phyloP scores from a whole-genome alignment of 53 echinoderm and acorn worm species.

The Henricia sp. region DNA sequence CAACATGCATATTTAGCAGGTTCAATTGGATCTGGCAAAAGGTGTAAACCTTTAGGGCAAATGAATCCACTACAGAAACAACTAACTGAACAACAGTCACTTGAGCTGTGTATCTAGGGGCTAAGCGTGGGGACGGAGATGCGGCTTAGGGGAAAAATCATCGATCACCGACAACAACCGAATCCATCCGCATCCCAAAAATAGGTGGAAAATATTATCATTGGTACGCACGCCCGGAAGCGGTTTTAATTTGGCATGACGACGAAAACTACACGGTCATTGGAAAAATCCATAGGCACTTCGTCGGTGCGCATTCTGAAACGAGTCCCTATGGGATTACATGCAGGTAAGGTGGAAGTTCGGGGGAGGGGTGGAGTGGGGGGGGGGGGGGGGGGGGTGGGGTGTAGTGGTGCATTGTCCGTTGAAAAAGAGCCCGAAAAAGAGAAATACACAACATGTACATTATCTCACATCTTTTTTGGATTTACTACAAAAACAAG shows the following conservation, averaged over 20 bases:
- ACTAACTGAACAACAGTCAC: too few species aligned
- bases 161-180: slow-evolving; percentile 13
- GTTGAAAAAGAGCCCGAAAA: too few species aligned
- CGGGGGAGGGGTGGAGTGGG: background rate
- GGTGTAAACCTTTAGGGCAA: too few species aligned
- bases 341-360: background rate
- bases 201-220: slow-evolving; percentile 42
- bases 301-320: background rate
- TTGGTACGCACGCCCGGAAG: slow-evolving; percentile 35
- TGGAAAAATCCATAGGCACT: slow-evolving; percentile 28
- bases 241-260: background rate
- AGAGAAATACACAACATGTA: too few species aligned
- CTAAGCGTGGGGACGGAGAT: too few species aligned
- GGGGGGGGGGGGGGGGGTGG: background rate
- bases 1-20: too few species aligned
- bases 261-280: slow-evolving; percentile 33
- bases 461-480: background rate
- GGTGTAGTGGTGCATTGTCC: background rate
- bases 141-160: too few species aligned
- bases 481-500: background rate
- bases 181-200: slow-evolving; percentile 9
- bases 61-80: too few species aligned
- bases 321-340: slow-evolving; percentile 13
- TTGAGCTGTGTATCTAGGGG: too few species aligned
- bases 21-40: too few species aligned